Conservation (phyloP, 2,113 vertebrate genomes). For the human region DNA sequence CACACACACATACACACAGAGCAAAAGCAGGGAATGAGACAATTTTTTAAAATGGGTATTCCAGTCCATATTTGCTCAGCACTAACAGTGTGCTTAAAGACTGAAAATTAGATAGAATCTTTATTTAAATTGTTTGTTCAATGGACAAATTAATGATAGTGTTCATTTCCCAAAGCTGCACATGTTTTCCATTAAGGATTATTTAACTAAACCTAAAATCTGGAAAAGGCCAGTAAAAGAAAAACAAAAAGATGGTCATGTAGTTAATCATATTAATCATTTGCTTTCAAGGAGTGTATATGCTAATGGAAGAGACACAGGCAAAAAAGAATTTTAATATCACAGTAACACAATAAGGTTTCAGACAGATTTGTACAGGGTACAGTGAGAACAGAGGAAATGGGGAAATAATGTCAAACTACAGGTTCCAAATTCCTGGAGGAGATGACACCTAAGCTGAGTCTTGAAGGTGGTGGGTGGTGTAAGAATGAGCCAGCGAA, state of each 20-base stretch:
- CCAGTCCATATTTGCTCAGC: not conserved
- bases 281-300: not conserved
- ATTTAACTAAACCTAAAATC: slow-evolving; percentile 30
- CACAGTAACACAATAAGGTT: not conserved
- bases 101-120: not conserved
- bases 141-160: not conserved
- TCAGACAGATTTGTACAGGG: not conserved
- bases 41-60: not conserved
- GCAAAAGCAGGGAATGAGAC: not conserved
- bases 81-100: not conserved
- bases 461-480: not conserved
- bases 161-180: not conserved
- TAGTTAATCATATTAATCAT: slow-evolving; percentile 6
- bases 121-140: slow-evolving; percentile 28
- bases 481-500: not conserved
- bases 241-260: not conserved
- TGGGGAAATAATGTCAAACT: not conserved
- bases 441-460: not conserved
- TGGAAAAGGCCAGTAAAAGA: slow-evolving; percentile 35
- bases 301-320: not conserved
- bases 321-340: not conserved
- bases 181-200: not conserved
- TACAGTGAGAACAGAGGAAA: not conserved
- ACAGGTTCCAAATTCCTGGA: not conserved
- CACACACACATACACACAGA: too few relatives aligned